Evolutionary conservation across 2,113 vertebrate genomes (phyloP).

Genomic region (Colossoma macropomum): DNA sequence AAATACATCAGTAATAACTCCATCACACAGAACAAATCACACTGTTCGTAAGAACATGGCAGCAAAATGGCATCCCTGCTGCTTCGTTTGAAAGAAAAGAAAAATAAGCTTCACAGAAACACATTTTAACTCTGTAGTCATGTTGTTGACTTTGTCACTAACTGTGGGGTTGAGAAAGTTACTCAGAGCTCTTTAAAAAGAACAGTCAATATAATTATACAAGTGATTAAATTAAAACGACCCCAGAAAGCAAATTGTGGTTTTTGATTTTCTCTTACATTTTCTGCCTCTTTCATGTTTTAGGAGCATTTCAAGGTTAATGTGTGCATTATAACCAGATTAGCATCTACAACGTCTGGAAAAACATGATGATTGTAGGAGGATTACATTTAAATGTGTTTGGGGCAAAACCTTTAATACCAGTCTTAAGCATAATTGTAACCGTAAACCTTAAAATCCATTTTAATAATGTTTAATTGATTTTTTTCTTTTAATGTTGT

Average conservation of each 20-base stretch:
- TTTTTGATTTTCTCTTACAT: not conserved
- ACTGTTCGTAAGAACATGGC: not conserved
- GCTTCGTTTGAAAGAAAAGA: not conserved
- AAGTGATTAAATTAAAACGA: not conserved
- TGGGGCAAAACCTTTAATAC: not conserved
- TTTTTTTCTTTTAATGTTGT: not conserved
- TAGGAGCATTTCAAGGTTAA: too few species aligned
- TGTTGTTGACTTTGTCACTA: not conserved
- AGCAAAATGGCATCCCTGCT: not conserved
- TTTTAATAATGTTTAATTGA: not conserved
- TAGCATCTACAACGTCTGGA: not conserved
- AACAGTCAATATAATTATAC: slow-evolving; percentile 2
- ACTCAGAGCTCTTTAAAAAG: not conserved
- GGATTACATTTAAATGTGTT: not conserved
- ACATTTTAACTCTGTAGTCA: not conserved
- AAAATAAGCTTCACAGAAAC: not conserved
- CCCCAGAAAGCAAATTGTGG: not conserved
- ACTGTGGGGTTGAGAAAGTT: not conserved
- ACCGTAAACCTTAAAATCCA: not conserved
- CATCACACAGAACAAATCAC: not conserved
- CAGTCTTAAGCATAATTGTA: not conserved
- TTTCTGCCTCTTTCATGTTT: not conserved
- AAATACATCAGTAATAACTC: too few species aligned
- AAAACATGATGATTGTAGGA: not conserved
- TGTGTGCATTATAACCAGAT: not conserved